phyloP scores from a whole-genome alignment of 1,140 invertebrate species.

The Caenorhabditis latens region DNA sequence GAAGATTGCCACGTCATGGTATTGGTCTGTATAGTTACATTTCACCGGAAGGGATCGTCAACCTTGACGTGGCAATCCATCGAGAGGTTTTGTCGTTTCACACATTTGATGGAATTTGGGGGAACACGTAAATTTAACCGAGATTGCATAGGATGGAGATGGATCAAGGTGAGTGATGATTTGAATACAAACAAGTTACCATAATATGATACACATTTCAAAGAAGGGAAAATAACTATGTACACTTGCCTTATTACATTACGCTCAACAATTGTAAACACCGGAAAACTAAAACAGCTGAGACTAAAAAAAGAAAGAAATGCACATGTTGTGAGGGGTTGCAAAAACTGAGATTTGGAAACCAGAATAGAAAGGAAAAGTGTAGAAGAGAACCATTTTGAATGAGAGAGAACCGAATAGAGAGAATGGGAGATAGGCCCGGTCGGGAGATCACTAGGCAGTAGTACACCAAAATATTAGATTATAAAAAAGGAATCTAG shows the following conservation, averaged over 20 bases:
- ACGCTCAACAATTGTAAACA: conserved; percentile 43
- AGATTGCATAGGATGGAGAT: conserved; percentile 52
- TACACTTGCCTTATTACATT: conserved; percentile 53
- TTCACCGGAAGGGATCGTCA: not conserved
- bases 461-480: conserved; percentile 49
- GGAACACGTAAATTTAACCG: conserved; percentile 44
- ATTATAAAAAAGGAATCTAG: conserved; percentile 16
- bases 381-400: conserved; percentile 56
- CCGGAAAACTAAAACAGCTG: conserved; percentile 41
- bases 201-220: conserved; percentile 55
- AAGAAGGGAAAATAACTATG: not conserved
- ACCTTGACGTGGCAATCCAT: conserved; percentile 42
- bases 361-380: conserved; percentile 47
- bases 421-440: conserved; percentile 53
- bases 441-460: conserved; percentile 55
- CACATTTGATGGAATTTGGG: conserved; percentile 40
- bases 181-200: conserved; percentile 31
- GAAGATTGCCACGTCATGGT: conserved; percentile 39
- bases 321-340: conserved; percentile 43
- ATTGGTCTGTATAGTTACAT: not conserved
- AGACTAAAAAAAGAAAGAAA: conserved; percentile 30
- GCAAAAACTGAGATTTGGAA: conserved; percentile 51
- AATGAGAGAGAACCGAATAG: conserved; percentile 52
- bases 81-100: not conserved
- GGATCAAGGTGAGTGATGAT: conserved; percentile 52